These are phyloP conservation scores for Platyscapa corneri DNA, from an alignment of 1,140 invertebrate species.

Conservation along the genomic window DNA sequence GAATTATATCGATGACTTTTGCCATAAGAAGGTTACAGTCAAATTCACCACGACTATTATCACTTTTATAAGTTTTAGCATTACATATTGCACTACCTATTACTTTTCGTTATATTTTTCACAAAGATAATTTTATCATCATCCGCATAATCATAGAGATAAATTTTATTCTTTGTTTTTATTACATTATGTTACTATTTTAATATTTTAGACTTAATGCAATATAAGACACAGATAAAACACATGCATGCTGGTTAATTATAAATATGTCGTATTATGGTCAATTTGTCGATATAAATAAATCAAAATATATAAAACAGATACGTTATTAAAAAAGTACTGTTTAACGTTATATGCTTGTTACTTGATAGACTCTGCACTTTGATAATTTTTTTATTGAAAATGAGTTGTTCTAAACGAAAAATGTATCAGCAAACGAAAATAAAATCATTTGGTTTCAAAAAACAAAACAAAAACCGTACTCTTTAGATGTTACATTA, in stretches of 20 bases:
- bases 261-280: neutral
- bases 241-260: conserved; percentile 45
- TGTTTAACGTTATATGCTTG: too few species aligned
- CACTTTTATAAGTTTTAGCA: neutral
- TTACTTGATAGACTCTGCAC: too few species aligned
- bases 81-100: neutral
- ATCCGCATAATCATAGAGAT: too few species aligned
- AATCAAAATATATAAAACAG: neutral
- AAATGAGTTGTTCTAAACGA: too few species aligned
- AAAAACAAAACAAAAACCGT: conserved; percentile 9
- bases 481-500: conserved; percentile 57
- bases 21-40: neutral
- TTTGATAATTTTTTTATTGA: too few species aligned
- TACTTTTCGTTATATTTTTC: neutral
- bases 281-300: too few species aligned
- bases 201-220: neutral
- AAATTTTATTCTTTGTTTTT: too few species aligned
- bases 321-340: neutral
- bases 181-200: neutral
- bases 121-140: neutral
- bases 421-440: too few species aligned
- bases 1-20: conserved; percentile 19
- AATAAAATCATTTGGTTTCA: too few species aligned
- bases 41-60: neutral
- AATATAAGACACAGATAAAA: conserved; percentile 30